Evolutionary conservation across 2,113 vertebrate genomes (phyloP).

Genomic region (Phoxinus phoxinus): DNA sequence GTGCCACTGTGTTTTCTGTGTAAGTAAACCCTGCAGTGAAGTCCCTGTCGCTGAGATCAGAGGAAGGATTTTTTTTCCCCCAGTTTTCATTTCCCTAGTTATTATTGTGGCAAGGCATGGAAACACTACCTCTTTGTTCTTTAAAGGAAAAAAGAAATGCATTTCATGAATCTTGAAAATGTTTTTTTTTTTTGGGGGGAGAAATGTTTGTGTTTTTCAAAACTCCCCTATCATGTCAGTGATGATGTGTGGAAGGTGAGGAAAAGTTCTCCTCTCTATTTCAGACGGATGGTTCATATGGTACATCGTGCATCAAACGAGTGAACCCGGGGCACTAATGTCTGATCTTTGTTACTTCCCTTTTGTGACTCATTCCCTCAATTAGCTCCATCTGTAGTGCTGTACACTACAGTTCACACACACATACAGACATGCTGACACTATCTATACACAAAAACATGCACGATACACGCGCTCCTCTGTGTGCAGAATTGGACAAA

Average conservation of each 20-base stretch:
- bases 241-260: neutral
- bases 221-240: neutral
- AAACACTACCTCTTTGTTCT: neutral
- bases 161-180: neutral
- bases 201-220: neutral
- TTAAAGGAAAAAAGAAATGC: neutral
- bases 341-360: slow-evolving; percentile 19
- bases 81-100: neutral
- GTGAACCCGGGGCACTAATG: slow-evolving; percentile 28
- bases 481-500: neutral
- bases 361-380: slow-evolving; percentile 36
- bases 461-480: neutral
- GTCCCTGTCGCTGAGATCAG: slow-evolving; percentile 29
- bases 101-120: neutral
- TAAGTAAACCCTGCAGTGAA: slow-evolving; percentile 7
- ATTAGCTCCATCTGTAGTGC: slow-evolving; percentile 40
- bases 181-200: neutral
- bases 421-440: neutral
- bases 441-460: neutral
- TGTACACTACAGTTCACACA: slow-evolving; percentile 3
- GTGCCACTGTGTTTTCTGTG: neutral
- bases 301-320: slow-evolving; percentile 27
- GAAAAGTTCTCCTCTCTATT: slow-evolving; percentile 9
- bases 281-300: slow-evolving; percentile 11
- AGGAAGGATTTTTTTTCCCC: neutral